Evolutionary conservation across 30 jellyfish, hydroid and myxozoan genomes (phyloP), one percentile per base, ranked within the genome.

Genomic region (Turritopsis dohrnii): DNA sequence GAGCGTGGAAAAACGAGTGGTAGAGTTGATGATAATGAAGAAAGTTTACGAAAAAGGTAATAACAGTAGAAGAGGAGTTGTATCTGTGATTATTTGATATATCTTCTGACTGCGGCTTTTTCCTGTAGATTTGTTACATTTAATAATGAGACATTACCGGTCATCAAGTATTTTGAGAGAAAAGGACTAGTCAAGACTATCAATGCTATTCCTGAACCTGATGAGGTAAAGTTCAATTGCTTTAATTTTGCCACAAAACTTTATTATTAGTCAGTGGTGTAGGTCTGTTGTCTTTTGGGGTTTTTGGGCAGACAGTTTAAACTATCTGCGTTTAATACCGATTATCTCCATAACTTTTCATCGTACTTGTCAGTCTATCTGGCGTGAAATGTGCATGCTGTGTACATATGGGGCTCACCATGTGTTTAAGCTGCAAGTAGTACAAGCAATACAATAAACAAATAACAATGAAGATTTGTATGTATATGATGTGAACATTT

Each of bases 11-110:
- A 86, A 72, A 81, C 96, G 18, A 94, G 99, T 90, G 97, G 97
- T 7, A 73, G 99, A 74, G 83, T 90, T 21, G 99, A 94, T 86
- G 99, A 94, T 54, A 94, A 94, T 87, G 96, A 87, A 81, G 96
- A 90, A 71, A 89, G 95, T 84, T 73, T 94, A 13, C 86, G 95
- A 29, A 94, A 94, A 85, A 82, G 99, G 97, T 94, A 16, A 27
- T 0, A n/a, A 0, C 77, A 19, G 22, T 69, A 19, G 22, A 69
- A 41, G 16, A 7, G 19, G 8, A 69, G 16, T 3, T 66, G 76
- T 3, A 22, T n/a, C 17, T 22, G 17, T 22, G 28, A 25, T 17
- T 7, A 66, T 66, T 66, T 66, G 76, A 66, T n/a, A 66, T n/a
- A 3, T 4, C 17, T 66, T 41, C 13, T 3, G 13, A 5, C 60